These are phyloP conservation scores for Aldabrachelys gigantea DNA, from an alignment of 2,113 vertebrate species.

Conservation along the genomic window DNA sequence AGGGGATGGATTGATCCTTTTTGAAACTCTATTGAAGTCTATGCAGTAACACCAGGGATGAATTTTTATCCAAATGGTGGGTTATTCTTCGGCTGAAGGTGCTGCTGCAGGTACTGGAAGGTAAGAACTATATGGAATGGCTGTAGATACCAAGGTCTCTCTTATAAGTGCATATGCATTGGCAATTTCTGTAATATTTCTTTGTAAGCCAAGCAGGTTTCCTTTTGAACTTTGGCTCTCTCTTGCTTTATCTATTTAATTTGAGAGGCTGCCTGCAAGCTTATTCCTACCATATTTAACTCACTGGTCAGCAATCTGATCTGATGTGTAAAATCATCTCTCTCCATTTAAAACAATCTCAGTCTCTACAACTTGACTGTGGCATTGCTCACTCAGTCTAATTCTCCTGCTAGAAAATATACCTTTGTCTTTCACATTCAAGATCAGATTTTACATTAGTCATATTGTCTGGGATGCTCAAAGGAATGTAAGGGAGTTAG, in stretches of 20 bases:
- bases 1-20: not conserved
- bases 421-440: not conserved
- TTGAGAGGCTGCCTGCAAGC: not conserved
- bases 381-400: not conserved
- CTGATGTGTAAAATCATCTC: not conserved
- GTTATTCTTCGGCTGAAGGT: not conserved
- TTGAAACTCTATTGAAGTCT: not conserved
- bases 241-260: not conserved
- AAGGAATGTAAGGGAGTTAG: not conserved
- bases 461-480: not conserved
- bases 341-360: not conserved
- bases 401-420: not conserved
- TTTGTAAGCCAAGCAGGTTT: not conserved
- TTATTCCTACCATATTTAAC: conserved; percentile 21
- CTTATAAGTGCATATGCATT: not conserved
- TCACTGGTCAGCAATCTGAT: not conserved
- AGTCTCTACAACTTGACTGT: not conserved
- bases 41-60: not conserved
- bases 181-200: not conserved
- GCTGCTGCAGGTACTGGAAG: not conserved
- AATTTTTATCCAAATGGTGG: not conserved
- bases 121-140: not conserved
- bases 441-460: not conserved
- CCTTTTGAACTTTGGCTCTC: not conserved
- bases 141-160: not conserved